phyloP scores from a whole-genome alignment of 2,888 invertebrate genomes.

The Sphinx pinastri region DNA sequence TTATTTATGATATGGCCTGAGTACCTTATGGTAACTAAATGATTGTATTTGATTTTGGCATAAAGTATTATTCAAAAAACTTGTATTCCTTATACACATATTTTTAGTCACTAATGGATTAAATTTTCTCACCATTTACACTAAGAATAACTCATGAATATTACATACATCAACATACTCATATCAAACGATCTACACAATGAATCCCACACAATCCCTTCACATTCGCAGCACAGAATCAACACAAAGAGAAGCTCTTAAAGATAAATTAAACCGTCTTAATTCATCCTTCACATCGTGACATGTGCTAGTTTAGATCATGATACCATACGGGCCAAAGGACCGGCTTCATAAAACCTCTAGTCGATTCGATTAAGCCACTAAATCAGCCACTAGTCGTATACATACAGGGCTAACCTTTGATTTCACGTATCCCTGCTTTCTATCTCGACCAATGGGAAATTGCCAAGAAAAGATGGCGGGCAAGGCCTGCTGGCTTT shows the following conservation, averaged over 20 bases:
- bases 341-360: conserved; percentile 62
- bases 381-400: conserved; percentile 72
- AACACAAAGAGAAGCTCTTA: conserved; percentile 32
- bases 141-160: conserved; percentile 2
- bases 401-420: conserved; percentile 73
- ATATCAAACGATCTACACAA: conserved; percentile 2
- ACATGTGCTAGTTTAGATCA: conserved; percentile 48
- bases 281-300: conserved; percentile 52
- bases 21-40: too few species aligned
- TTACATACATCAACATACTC: not conserved
- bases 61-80: too few species aligned
- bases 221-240: conserved; percentile 26
- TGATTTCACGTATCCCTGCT: conserved; percentile 75
- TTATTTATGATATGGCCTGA: too few species aligned
- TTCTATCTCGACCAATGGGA: conserved; percentile 69
- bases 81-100: too few species aligned
- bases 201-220: not conserved
- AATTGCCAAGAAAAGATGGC: conserved; percentile 74
- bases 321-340: conserved; percentile 49
- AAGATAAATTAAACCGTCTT: conserved; percentile 49
- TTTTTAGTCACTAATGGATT: not conserved
- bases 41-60: too few species aligned
- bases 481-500: conserved; percentile 54
- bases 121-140: not conserved
- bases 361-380: conserved; percentile 67